Percentiles rank a stretch among this genome's conserved stretches.
Conservation (phyloP, 2,113 vertebrate genomes). For the Panurus biarmicus region DNA sequence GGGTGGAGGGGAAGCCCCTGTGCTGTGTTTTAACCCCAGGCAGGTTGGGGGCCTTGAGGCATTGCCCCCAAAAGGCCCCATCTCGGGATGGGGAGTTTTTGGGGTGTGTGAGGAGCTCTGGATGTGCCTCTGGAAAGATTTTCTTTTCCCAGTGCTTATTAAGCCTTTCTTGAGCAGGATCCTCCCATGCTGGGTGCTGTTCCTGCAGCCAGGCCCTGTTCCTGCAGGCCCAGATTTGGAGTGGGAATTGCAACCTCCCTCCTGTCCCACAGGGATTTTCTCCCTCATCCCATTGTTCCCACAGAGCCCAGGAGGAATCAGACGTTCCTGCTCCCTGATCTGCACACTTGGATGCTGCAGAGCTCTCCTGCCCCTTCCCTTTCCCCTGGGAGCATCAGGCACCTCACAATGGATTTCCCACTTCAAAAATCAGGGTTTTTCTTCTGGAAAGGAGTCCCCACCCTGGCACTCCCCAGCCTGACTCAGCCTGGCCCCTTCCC, state of each 20-base stretch:
- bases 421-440: background rate
- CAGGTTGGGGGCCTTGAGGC: background rate
- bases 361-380: background rate
- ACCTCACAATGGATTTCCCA: fast-evolving
- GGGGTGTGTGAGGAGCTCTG: background rate
- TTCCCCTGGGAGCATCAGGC: background rate
- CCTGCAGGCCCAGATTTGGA: background rate
- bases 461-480: background rate
- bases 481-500: background rate
- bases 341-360: fast-evolving
- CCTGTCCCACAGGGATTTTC: background rate
- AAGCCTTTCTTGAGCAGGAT: background rate
- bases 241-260: background rate
- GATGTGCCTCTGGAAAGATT: background rate
- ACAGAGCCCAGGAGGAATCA: background rate
- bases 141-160: background rate
- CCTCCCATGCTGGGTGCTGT: fast-evolving
- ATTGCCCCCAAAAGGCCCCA: background rate
- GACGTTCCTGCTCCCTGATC: background rate
- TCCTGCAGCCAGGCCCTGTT: background rate
- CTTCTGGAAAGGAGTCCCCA: background rate
- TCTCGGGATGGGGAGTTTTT: fast-evolving
- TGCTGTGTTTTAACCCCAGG: fast-evolving
- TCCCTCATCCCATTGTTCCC: background rate
- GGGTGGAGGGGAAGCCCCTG: background rate